Conservation (phyloP, 2,113 vertebrate species). For the Noctilio leporinus region DNA sequence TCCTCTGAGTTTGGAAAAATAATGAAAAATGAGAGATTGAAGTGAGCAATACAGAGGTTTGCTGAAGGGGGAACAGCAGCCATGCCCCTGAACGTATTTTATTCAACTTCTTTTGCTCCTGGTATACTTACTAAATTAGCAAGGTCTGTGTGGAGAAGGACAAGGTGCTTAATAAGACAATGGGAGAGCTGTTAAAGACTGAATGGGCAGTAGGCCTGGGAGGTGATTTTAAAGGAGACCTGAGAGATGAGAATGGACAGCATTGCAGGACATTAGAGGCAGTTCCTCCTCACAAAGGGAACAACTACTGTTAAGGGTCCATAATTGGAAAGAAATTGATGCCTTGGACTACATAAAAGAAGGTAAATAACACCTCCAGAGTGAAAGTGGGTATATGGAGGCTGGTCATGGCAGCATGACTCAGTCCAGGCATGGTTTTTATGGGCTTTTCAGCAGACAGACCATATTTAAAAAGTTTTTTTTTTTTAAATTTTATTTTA, state of each 20-base stretch:
- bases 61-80: rapidly evolving
- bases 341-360: neutral
- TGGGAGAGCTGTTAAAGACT: neutral
- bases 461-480: neutral
- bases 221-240: neutral
- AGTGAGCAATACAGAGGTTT: neutral
- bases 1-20: neutral
- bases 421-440: neutral
- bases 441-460: neutral
- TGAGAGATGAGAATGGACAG: neutral
- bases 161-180: neutral
- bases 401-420: rapidly evolving
- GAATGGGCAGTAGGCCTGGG: neutral
- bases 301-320: too few relatives aligned
- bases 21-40: neutral
- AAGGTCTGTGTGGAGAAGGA: neutral
- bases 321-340: neutral
- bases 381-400: neutral
- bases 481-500: neutral
- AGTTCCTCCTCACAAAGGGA: neutral
- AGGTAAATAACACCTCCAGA: neutral
- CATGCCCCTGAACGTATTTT: neutral
- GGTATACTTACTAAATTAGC: neutral
- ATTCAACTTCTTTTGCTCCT: neutral
- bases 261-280: too few relatives aligned